Base-by-base conservation (phyloP, 2,797 vertebrate genomes). In the Oreochromis grahami region DNA sequence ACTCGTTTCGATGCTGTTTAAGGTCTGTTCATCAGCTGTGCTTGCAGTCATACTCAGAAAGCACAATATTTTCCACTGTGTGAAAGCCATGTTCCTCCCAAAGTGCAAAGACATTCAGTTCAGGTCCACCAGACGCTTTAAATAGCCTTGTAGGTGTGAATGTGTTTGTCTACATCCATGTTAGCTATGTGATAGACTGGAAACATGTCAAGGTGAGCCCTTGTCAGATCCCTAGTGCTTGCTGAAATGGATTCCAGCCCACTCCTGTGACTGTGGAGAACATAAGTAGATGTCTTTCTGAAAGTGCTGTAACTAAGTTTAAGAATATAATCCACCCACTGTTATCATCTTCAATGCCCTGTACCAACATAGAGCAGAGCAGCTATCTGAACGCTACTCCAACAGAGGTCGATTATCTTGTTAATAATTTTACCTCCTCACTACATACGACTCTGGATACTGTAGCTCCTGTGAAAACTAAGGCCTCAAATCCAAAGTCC, bases 131-230 rank as follows among this genome's bases (percentile, higher is more conserved):
- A 70, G 81, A 88, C 81, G 86, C 83, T 84, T 78, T 80, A 80
- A 81, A 86, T 80, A 43, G 79, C 84, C 82, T 85, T 84, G 80
- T 51, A 78, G 65, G 78, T 90, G 77, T 81, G 81, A 91, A 86
- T 83, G 79, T 81, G 83, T 76, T 65, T 78, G 78, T 86, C 60
- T 83, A 48, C 82, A 83, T 87, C 77, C 26, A 50, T 50, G 70
- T 74, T 50, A 50, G 70, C 43, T 74, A 48, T 74, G 77, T 87
- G 84, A 86, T 72, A 88, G 53, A 87, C 86, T 79, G 84, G 34
- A 63, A 89, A 89, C 88, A 89, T 80, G 80, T 84, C 70, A 41
- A 48, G 55, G 41, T 78, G 51, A 77, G 70, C 17, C 70, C 26
- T 50, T 50, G 26, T 48, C 70, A 50, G 17, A n/a, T 32, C 8